These are phyloP conservation scores for Microctenopoma stevenorrisi DNA, from an alignment of 2,797 vertebrate genomes.

Conservation along the genomic window DNA sequence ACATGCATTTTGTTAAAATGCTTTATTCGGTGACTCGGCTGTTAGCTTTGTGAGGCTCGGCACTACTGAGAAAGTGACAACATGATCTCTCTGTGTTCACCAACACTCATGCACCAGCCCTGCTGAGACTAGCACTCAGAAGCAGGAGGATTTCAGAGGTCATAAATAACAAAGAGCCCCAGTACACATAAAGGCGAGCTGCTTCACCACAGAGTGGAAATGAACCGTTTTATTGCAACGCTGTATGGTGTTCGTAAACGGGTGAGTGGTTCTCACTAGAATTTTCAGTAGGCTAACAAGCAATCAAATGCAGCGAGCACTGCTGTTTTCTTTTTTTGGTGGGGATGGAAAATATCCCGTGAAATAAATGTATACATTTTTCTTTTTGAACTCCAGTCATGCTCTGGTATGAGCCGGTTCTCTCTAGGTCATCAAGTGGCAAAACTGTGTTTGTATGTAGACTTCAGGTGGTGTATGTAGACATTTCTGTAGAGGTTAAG, in stretches of 20 bases:
- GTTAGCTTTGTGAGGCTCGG: constrained; percentile 64
- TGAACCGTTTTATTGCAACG: constrained; percentile 83
- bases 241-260: constrained; percentile 76
- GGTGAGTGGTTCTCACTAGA: constrained; percentile 64
- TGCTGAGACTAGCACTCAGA: constrained; percentile 76
- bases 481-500: constrained; percentile 60
- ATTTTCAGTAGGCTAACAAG: constrained; percentile 53
- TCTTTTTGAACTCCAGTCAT: constrained; percentile 8
- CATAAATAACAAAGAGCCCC: constrained; percentile 81
- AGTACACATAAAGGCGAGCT: constrained; percentile 78
- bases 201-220: constrained; percentile 81
- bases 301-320: constrained; percentile 3
- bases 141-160: constrained; percentile 75
- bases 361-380: too few relatives aligned
- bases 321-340: too few relatives aligned
- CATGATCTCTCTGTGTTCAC: constrained; percentile 80
- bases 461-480: constrained; percentile 39
- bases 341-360: too few relatives aligned
- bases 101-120: constrained; percentile 71
- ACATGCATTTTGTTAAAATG: constrained; percentile 18
- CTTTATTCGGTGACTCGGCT: constrained; percentile 59
- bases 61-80: constrained; percentile 76
- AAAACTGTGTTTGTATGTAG: constrained; percentile 12
- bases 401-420: constrained; percentile 25
- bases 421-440: constrained; percentile 64